phyloP scores from a whole-genome alignment of 2,888 invertebrate genomes.

The Azorinus chamasolen region DNA sequence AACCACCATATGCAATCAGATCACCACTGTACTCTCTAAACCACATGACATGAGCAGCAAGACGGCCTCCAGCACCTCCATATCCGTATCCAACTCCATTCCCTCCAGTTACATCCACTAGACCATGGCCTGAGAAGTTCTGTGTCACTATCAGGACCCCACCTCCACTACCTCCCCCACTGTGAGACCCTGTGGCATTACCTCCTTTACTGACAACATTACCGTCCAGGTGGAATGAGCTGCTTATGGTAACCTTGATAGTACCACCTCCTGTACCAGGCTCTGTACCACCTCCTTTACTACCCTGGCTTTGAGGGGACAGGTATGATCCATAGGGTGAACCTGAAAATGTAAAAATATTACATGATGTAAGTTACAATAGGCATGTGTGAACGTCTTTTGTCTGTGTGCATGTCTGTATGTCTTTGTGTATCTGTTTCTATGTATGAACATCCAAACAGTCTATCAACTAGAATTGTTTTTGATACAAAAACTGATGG shows the following conservation, averaged over 20 bases:
- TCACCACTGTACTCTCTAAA: conserved; percentile 72
- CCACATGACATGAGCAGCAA: conserved; percentile 72
- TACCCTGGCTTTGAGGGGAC: conserved; percentile 69
- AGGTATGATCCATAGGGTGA: conserved; percentile 73
- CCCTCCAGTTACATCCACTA: conserved; percentile 71
- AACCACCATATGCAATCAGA: conserved; percentile 72
- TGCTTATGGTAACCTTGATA: conserved; percentile 65
- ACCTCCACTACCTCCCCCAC: conserved; percentile 79
- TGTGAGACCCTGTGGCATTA: conserved; percentile 53
- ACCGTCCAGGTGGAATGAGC: conserved; percentile 75
- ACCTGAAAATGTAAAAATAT: conserved; percentile 51
- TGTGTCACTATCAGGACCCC: conserved; percentile 71
- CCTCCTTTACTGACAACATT: conserved; percentile 66
- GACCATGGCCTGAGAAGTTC: conserved; percentile 78
- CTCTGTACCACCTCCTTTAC: conserved; percentile 72
- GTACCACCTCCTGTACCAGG: conserved; percentile 73
- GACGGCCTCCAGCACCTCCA: conserved; percentile 77
- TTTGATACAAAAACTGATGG: no score
- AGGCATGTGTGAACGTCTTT: no score
- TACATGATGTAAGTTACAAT: background rate
- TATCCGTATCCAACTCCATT: conserved; percentile 61
- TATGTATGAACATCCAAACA: no score
- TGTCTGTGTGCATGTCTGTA: no score
- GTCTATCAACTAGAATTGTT: no score
- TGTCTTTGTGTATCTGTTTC: no score